A percentile compares a stretch with the other conserved stretches of the same genome.
Evolutionary conservation across 2,888 invertebrate genomes (phyloP).

Genomic region (Oeneis ivallda): DNA sequence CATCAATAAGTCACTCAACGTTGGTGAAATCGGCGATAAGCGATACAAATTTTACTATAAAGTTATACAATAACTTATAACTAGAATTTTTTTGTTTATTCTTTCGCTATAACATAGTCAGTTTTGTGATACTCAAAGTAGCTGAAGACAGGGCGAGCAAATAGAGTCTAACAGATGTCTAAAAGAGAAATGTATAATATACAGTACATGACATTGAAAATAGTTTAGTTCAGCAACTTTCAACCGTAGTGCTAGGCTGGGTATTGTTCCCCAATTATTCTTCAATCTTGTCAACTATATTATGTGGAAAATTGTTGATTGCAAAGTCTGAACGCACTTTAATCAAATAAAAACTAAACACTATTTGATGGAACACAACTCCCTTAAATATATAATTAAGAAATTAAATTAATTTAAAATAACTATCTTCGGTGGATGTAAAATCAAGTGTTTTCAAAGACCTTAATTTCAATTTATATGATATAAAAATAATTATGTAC

Average conservation of each 20-base stretch:
- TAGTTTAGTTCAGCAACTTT: too few relatives aligned
- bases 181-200: too few relatives aligned
- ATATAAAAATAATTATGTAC: not conserved
- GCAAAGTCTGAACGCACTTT: not conserved
- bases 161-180: too few relatives aligned
- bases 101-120: not conserved
- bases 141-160: too few relatives aligned
- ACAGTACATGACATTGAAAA: too few relatives aligned
- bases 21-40: too few relatives aligned
- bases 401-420: not conserved
- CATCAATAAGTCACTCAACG: too few relatives aligned
- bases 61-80: not conserved
- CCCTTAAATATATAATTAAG: not conserved
- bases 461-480: not conserved
- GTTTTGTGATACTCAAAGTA: not conserved
- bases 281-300: too few relatives aligned
- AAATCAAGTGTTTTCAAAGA: not conserved
- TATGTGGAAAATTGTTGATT: not conserved
- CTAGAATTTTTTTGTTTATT: not conserved
- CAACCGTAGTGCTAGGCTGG: too few relatives aligned
- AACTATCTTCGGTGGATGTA: constrained; percentile 13
- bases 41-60: not conserved
- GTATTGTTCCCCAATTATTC: too few relatives aligned
- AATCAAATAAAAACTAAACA: not conserved
- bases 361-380: not conserved